Evolutionary conservation across 2,888 invertebrate species (phyloP), one percentile per base, ranked within the genome.

Genomic region (Dryadula phaetusa): DNA sequence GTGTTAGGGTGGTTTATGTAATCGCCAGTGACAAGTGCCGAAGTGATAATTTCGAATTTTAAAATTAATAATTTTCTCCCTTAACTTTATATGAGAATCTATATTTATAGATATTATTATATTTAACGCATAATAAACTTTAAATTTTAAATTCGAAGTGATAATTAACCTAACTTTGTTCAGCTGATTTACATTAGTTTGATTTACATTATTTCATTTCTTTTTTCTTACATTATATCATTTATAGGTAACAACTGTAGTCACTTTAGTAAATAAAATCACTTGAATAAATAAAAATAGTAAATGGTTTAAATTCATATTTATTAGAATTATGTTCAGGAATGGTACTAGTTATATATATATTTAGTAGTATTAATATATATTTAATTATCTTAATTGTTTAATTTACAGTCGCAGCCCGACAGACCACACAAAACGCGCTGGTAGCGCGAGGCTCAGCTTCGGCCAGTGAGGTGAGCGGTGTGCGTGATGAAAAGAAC

Each of bases 401-500:
- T 47, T 25, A 18, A 20, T 42, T 64, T 64, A 10, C 67, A 94
- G 94, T 77, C 74, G 81, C 82, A 66, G 79, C 88, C 71, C 92
- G 90, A 83, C 93, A 93, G 85, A 85, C 90, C 69, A 82, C 86
- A 66, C 78, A 87, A 70, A 85, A 93, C 47, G 90, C 94, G 18
- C 84, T 94, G 54, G 93, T 93, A 18, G 87, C 92, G 5, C 93
- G 95, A 65, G 92, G 93, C 63, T 75, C 78, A 0, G 73, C 76
- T 47, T 82, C 92, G 20, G 20, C 52, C 52, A 52, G 28, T 32
- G 85, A 90, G 58, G 86, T 84, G 4, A 79, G 87, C 53, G 95
- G 95, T 10, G 94, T 94, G 61, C 92, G 96, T 28, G 97, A 97
- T 86, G 91, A 95, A 74, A 93, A 94, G 70, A 96, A 96, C 87